Percentiles rank a stretch among this genome's conserved stretches.
These are phyloP conservation scores for Amitus sp. DNA, from an alignment of 2,888 invertebrate genomes.

Conservation along the genomic window DNA sequence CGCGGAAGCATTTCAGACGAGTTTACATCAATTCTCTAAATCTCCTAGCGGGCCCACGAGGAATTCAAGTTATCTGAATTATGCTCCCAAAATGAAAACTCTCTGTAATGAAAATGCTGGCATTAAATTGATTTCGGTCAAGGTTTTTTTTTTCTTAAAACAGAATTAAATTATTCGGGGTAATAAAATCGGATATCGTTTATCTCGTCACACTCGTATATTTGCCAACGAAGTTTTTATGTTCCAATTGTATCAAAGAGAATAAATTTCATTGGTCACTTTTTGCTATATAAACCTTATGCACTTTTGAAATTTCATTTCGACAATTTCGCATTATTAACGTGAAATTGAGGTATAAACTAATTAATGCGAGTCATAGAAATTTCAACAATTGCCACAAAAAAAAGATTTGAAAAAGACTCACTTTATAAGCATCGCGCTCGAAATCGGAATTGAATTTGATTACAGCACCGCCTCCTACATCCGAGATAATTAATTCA, in stretches of 20 bases:
- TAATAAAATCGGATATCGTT: too few relatives aligned
- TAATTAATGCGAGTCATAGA: not conserved
- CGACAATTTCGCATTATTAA: too few relatives aligned
- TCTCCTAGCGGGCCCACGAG: conserved; percentile 6
- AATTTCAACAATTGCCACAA: not conserved
- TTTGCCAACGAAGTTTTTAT: too few relatives aligned
- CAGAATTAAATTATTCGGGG: too few relatives aligned
- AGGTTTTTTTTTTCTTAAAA: too few relatives aligned
- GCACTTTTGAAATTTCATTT: too few relatives aligned
- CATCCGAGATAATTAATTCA: not conserved
- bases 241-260: too few relatives aligned
- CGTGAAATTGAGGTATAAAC: not conserved
- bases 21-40: conserved; percentile 27
- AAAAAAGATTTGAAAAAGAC: not conserved
- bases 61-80: conserved; percentile 1
- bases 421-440: not conserved
- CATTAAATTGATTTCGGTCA: too few relatives aligned
- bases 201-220: too few relatives aligned
- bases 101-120: conserved; percentile 10
- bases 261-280: too few relatives aligned
- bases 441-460: not conserved
- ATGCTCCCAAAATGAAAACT: conserved; percentile 6
- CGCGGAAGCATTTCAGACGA: conserved; percentile 24
- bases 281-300: too few relatives aligned
- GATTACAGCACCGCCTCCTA: not conserved